A percentile compares a stretch with the other conserved stretches of the same genome.
Evolutionary conservation across 1,140 invertebrate genomes (phyloP).

Genomic region (Euwallacea fornicatus): DNA sequence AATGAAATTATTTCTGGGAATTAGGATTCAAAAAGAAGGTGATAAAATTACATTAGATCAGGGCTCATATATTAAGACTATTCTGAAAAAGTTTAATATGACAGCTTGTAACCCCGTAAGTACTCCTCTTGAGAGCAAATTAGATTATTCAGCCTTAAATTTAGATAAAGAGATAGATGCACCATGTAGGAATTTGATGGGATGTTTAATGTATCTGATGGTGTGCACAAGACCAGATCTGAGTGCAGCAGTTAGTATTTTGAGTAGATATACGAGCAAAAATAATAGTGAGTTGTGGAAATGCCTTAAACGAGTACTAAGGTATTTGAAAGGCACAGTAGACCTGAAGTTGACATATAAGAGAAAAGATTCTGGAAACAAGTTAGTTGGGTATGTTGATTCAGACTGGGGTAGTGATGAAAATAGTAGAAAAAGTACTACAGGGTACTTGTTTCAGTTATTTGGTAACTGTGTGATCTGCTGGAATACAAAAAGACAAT

Average conservation of each 20-base stretch:
- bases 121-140: neutral
- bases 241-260: neutral
- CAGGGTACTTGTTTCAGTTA: neutral
- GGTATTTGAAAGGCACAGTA: neutral
- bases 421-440: neutral
- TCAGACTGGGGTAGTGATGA: neutral
- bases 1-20: constrained; percentile 20
- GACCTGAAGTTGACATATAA: neutral
- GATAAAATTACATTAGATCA: neutral
- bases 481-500: neutral
- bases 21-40: constrained; percentile 2
- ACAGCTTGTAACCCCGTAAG: neutral
- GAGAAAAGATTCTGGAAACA: neutral
- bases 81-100: neutral
- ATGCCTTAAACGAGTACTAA: neutral
- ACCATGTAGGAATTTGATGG: neutral
- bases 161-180: neutral
- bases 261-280: neutral
- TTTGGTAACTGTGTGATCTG: neutral
- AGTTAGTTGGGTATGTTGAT: neutral
- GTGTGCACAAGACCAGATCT: neutral
- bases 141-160: neutral
- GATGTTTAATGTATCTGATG: neutral
- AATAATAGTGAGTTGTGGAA: neutral
- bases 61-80: neutral